These are phyloP conservation scores for Mormoops blainvillei DNA, from an alignment of 2,113 vertebrate species.

Conservation along the genomic window DNA sequence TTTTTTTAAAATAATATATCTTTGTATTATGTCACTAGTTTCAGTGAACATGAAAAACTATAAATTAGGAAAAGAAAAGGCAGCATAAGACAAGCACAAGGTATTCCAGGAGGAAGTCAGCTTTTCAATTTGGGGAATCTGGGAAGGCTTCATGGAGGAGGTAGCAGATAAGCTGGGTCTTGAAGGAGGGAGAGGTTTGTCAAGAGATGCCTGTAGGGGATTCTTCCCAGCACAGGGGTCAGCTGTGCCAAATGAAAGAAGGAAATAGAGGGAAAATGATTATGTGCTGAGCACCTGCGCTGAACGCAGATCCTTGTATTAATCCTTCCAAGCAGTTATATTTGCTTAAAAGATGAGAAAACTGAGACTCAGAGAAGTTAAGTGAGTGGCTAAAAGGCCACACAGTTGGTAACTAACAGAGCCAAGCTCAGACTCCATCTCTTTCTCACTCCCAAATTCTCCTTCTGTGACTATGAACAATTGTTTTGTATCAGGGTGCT, in stretches of 20 bases:
- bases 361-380: not conserved
- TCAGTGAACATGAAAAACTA: not conserved
- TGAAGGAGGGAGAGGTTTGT: not conserved
- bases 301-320: not conserved
- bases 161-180: not conserved
- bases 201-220: not conserved
- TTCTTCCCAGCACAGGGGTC: not conserved
- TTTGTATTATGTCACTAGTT: not conserved
- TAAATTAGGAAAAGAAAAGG: not conserved
- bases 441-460: not conserved
- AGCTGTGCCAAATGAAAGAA: not conserved
- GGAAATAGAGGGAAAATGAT: not conserved
- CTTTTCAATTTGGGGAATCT: not conserved
- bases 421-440: not conserved
- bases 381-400: not conserved
- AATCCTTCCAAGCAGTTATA: not conserved
- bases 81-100: not conserved
- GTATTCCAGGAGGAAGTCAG: not conserved
- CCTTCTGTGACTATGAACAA: not conserved
- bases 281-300: not conserved
- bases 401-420: not conserved
- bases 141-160: not conserved
- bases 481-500: not conserved
- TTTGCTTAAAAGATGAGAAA: not conserved
- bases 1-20: not conserved